Conservation (phyloP, 2,888 invertebrate species). For the Agrochola circellaris region DNA sequence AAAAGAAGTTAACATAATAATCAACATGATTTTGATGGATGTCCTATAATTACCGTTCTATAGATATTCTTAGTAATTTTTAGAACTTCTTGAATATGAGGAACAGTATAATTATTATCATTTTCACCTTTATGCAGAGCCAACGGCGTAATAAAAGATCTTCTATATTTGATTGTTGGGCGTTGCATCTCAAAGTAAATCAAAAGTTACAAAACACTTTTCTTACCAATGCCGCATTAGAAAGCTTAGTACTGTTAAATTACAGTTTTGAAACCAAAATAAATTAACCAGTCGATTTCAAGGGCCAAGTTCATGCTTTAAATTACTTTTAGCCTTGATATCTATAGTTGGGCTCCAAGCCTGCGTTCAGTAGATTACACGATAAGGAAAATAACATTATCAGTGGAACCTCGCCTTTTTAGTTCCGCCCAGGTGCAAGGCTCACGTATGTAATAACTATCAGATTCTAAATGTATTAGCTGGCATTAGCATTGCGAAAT, state of each 20-base stretch:
- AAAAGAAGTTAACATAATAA: neutral
- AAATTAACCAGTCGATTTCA: constrained; percentile 55
- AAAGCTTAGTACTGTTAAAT: constrained; percentile 54
- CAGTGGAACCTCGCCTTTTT: constrained; percentile 34
- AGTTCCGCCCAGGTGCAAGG: constrained; percentile 60
- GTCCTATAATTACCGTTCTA: constrained; percentile 19
- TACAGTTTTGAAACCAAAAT: constrained; percentile 60
- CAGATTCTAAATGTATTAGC: constrained; percentile 40
- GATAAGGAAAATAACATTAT: constrained; percentile 49
- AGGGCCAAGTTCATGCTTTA: constrained; percentile 60
- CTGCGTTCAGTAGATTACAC: constrained; percentile 36
- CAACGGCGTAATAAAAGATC: neutral
- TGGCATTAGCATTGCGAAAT: constrained; percentile 35
- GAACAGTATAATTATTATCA: constrained; percentile 16
- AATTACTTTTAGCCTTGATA: constrained; percentile 55
- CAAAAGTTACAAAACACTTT: constrained; percentile 60
- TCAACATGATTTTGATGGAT: constrained; percentile 25
- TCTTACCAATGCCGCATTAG: constrained; percentile 47
- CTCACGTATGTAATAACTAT: constrained; percentile 32
- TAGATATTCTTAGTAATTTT: neutral
- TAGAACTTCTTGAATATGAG: neutral
- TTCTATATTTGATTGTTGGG: constrained; percentile 46
- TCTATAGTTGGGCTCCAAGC: constrained; percentile 18
- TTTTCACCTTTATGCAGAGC: constrained; percentile 1
- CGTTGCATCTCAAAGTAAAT: constrained; percentile 55